A percentile compares a stretch with the other conserved stretches of the same genome.
phyloP scores from a whole-genome alignment of 1,140 invertebrate species.

The Lepidurus packardi region DNA sequence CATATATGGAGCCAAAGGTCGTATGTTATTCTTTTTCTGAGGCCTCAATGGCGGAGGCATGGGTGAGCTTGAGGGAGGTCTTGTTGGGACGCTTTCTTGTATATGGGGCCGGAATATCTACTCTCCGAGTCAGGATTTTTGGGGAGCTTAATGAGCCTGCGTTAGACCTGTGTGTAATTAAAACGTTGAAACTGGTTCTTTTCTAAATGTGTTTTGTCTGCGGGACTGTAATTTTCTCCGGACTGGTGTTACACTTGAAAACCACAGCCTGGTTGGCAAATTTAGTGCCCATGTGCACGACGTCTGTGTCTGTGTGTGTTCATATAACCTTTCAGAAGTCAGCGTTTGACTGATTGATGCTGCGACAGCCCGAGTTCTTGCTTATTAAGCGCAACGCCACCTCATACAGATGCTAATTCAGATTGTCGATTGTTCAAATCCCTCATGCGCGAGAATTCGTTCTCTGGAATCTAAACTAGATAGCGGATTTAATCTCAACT shows the following conservation, averaged over 20 bases:
- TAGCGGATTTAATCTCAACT: no score
- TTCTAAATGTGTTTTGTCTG: slow-evolving; percentile 19
- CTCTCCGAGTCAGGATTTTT: background rate
- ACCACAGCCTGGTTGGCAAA: background rate
- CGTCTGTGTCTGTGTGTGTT: no score
- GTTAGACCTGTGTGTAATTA: background rate
- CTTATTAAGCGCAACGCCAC: slow-evolving; percentile 14
- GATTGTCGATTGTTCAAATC: background rate
- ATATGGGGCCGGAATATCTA: background rate
- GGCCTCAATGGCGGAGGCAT: background rate
- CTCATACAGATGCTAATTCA: background rate
- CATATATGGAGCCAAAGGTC: background rate
- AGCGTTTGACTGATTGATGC: slow-evolving; percentile 3
- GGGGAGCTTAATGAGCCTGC: background rate
- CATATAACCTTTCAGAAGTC: background rate
- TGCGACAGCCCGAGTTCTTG: background rate
- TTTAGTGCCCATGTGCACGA: background rate
- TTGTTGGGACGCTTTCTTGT: background rate
- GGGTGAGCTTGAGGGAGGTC: slow-evolving; percentile 9
- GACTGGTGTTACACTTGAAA: slow-evolving; percentile 19
- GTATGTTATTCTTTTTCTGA: background rate
- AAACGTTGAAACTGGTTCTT: background rate
- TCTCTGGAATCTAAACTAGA: no score
- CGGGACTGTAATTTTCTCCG: background rate
- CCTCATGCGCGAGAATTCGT: background rate